phyloP scores from a whole-genome alignment of 2,113 vertebrate species.

The Marmota flaviventris region DNA sequence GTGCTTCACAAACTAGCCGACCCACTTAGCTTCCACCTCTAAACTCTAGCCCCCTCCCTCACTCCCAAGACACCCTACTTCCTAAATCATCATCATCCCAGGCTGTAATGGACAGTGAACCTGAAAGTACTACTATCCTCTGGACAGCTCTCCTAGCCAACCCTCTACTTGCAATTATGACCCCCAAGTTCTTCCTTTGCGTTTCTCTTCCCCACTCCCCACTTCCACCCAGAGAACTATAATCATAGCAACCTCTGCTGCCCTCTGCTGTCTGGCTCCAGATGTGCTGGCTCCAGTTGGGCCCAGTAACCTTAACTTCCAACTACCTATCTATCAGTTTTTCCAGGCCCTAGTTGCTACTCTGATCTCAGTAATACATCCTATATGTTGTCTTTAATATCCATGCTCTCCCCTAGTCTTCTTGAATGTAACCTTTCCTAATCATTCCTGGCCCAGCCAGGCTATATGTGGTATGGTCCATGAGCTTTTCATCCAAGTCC shows the following conservation, averaged over 20 bases:
- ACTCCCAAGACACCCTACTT: background rate
- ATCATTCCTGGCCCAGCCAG: background rate
- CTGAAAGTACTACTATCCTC: background rate
- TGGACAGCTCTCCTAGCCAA: background rate
- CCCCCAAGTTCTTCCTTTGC: background rate
- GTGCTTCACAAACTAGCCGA: conserved; percentile 15
- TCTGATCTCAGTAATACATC: background rate
- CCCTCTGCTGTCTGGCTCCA: conserved; percentile 77
- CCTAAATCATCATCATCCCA: conserved; percentile 28
- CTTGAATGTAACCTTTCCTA: background rate
- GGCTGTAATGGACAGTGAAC: background rate
- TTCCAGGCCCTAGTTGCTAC: background rate
- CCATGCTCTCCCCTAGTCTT: background rate
- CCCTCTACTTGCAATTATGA: background rate
- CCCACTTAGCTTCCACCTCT: background rate
- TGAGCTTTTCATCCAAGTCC: background rate
- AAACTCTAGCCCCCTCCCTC: background rate
- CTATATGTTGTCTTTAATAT: background rate
- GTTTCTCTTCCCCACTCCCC: conserved; percentile 1
- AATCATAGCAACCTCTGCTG: conserved; percentile 76
- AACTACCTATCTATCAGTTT: background rate
- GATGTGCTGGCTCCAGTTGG: conserved; percentile 30
- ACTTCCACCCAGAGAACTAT: background rate
- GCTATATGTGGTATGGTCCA: background rate
- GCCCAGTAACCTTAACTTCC: background rate